Percentiles rank a stretch among this genome's conserved stretches.
Evolutionary conservation across 2,113 vertebrate genomes (phyloP).

Genomic region (Osmerus mordax): DNA sequence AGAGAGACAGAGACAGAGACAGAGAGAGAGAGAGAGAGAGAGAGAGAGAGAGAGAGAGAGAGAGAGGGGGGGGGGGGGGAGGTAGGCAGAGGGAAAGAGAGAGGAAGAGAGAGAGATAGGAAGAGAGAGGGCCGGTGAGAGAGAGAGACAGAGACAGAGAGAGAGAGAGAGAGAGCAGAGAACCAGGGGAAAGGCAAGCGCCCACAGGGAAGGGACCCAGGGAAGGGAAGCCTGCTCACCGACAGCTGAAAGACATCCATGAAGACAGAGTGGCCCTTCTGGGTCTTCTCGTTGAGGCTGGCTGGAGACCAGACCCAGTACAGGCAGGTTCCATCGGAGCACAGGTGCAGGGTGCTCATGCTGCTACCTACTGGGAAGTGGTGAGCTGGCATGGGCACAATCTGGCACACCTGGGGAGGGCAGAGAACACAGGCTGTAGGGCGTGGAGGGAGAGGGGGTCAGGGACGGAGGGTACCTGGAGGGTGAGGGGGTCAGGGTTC

Average conservation of each 20-base stretch:
- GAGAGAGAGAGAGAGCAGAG: neutral
- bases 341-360: slow-evolving; percentile 94
- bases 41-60: neutral
- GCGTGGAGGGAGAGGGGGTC: no score
- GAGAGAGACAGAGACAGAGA: neutral
- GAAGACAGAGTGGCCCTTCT: slow-evolving; percentile 97
- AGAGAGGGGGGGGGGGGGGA: no score
- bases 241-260: slow-evolving; percentile 94
- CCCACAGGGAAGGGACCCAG: neutral
- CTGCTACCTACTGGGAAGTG: slow-evolving; percentile 93
- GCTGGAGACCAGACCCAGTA: slow-evolving; percentile 99
- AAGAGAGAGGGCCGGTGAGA: neutral
- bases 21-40: neutral
- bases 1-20: neutral
- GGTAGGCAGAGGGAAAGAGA: neutral
- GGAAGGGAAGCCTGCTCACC: slow-evolving; percentile 66
- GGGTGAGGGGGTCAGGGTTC: neutral
- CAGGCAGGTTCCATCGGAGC: slow-evolving; percentile 93
- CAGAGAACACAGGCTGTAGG: slow-evolving; percentile 6
- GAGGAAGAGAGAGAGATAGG: neutral
- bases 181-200: neutral
- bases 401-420: slow-evolving; percentile 82
- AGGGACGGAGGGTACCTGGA: neutral
- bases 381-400: slow-evolving; percentile 89
- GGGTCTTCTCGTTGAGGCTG: slow-evolving; percentile 96